phyloP scores from a whole-genome alignment of 2,113 vertebrate genomes.

The Trachemys scripta region DNA sequence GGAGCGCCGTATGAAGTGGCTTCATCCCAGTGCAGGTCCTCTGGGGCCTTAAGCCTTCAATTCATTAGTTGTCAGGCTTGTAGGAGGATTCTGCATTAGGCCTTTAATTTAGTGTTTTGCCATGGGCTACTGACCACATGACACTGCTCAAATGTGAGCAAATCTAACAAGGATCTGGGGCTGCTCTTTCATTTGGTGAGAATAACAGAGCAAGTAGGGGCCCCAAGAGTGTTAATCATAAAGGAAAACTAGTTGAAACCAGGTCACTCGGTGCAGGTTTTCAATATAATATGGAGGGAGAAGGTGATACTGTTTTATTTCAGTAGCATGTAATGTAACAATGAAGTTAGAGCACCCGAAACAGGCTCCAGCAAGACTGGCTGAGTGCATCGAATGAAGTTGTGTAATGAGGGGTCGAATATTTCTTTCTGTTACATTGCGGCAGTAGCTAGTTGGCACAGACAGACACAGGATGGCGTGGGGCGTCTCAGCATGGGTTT shows the following conservation, averaged over 20 bases:
- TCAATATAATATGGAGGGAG: rapidly evolving
- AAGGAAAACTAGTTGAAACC: constrained; percentile 73
- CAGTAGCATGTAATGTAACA: neutral
- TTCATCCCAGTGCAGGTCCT: constrained; percentile 84
- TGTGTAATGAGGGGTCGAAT: neutral
- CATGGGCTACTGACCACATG: constrained; percentile 86
- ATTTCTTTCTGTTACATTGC: too few relatives aligned
- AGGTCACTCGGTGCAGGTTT: constrained; percentile 50
- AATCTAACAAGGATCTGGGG: constrained; percentile 86
- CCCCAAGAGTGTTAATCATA: constrained; percentile 70
- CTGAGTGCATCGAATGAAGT: neutral
- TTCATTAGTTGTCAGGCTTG: constrained; percentile 92
- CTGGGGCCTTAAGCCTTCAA: constrained; percentile 85
- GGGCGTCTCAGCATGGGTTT: neutral
- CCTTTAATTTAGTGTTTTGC: constrained; percentile 94
- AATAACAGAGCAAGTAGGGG: constrained; percentile 70
- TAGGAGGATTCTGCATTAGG: constrained; percentile 90
- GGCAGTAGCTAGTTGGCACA: neutral
- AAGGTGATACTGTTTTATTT: neutral
- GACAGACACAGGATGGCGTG: neutral
- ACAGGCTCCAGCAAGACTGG: neutral
- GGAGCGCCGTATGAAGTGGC: constrained; percentile 83
- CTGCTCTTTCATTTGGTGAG: constrained; percentile 81
- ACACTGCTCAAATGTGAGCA: constrained; percentile 82
- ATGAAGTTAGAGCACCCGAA: too few relatives aligned